Percentiles rank a stretch among this genome's conserved stretches.
These are phyloP conservation scores for Drosophila cardini DNA, from an alignment of 1,140 invertebrate species.

Conservation along the genomic window DNA sequence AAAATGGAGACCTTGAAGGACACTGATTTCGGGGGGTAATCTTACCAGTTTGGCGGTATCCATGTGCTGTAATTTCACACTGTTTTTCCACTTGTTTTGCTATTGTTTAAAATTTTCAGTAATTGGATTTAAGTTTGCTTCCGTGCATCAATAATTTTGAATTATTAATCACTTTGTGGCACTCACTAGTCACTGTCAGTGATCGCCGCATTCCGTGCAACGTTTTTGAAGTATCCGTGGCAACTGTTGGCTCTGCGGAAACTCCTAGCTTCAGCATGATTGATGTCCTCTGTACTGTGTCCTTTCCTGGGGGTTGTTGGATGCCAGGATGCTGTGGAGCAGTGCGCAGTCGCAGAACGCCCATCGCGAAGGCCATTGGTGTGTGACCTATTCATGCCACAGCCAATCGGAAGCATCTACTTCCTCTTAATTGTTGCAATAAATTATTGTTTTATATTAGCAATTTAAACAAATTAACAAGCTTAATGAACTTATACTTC, in stretches of 20 bases:
- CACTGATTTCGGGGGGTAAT: not conserved
- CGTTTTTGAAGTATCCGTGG: conserved; percentile 60
- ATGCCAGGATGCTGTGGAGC: conserved; percentile 50
- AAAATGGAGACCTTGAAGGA: not conserved
- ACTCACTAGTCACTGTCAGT: conserved; percentile 54
- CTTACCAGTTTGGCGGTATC: conserved; percentile 80
- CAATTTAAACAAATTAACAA: too few species aligned
- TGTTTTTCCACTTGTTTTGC: conserved; percentile 42
- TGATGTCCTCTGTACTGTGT: conserved; percentile 13
- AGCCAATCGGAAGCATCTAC: conserved; percentile 46
- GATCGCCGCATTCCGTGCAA: conserved; percentile 69
- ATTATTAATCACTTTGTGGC: conserved; percentile 67
- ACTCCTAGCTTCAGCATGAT: conserved; percentile 27
- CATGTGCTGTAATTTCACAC: conserved; percentile 43
- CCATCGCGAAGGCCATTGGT: conserved; percentile 53
- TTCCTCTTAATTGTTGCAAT: not conserved
- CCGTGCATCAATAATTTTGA: conserved; percentile 70
- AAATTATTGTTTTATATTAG: not conserved
- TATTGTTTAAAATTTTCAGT: conserved; percentile 48
- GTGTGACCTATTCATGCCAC: not conserved
- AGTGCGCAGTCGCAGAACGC: conserved; percentile 64
- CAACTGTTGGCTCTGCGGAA: conserved; percentile 51
- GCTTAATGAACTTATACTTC: too few species aligned
- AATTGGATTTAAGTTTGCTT: conserved; percentile 66
- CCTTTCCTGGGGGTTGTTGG: conserved; percentile 44